Evolutionary conservation across 2,113 vertebrate genomes (phyloP).

Genomic region (Butorides virescens): DNA sequence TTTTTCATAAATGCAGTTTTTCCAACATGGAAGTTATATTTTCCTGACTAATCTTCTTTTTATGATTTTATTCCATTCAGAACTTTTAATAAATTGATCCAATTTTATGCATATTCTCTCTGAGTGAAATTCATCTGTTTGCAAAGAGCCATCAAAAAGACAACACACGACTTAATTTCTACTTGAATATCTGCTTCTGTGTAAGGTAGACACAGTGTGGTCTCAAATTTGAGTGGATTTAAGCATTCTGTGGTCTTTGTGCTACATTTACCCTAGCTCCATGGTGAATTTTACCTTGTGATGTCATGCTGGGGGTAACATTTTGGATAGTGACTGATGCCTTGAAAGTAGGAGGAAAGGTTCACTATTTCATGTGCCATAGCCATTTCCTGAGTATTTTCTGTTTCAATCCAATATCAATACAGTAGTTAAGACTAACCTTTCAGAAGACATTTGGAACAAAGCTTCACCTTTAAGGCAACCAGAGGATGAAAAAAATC

Average conservation of each 20-base stretch:
- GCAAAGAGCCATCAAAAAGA: not conserved
- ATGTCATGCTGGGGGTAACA: not conserved
- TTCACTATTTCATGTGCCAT: not conserved
- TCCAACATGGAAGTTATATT: not conserved
- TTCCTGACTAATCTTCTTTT: not conserved
- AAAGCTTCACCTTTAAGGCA: constrained; percentile 53
- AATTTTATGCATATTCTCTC: not conserved
- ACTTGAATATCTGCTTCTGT: not conserved
- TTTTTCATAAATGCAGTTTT: not conserved
- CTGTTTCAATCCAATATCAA: not conserved
- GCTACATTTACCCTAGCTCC: not conserved
- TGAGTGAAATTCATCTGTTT: not conserved
- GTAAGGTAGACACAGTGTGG: not conserved
- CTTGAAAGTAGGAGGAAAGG: not conserved
- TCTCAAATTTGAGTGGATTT: not conserved
- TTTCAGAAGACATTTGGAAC: constrained; percentile 44
- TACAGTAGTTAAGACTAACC: constrained; percentile 19
- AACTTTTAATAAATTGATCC: not conserved
- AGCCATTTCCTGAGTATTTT: not conserved
- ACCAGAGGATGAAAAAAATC: not conserved
- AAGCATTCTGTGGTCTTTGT: not conserved
- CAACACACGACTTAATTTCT: not conserved
- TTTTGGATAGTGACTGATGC: not conserved
- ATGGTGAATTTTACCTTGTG: not conserved
- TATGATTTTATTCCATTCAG: not conserved